A percentile compares a stretch with the other conserved stretches of the same genome.
Evolutionary conservation across 1,140 invertebrate species (phyloP).

Genomic region (Olivierus martensii): DNA sequence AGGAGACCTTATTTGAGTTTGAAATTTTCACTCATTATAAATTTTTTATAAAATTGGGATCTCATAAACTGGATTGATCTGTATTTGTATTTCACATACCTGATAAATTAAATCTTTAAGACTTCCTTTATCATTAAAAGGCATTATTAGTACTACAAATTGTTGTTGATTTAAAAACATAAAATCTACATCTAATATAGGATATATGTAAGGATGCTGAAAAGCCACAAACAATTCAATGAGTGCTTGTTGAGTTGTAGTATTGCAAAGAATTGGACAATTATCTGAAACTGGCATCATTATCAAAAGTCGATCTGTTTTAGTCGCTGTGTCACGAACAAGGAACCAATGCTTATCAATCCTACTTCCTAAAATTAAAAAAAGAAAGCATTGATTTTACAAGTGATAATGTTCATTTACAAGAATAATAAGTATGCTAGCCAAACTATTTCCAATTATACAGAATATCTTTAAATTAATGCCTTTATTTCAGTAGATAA

Average conservation of each 20-base stretch:
- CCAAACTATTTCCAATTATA: no score
- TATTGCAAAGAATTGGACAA: slow-evolving; percentile 36
- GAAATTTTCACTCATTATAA: no score
- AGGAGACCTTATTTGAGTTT: neutral
- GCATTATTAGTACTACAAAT: slow-evolving; percentile 54
- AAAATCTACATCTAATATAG: slow-evolving; percentile 65
- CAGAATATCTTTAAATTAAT: neutral
- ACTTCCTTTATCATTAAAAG: slow-evolving; percentile 65
- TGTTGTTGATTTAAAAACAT: slow-evolving; percentile 28
- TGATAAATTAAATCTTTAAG: slow-evolving; percentile 79
- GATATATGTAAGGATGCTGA: slow-evolving; percentile 83
- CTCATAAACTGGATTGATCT: neutral
- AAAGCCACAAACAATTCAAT: slow-evolving; percentile 67
- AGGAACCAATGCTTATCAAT: slow-evolving; percentile 80
- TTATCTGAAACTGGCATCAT: slow-evolving; percentile 48
- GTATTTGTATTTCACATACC: slow-evolving; percentile 35
- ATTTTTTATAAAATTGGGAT: neutral
- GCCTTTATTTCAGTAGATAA: neutral
- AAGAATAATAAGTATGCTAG: no score
- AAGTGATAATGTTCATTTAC: no score
- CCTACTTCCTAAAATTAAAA: slow-evolving; percentile 47
- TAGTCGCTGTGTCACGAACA: slow-evolving; percentile 58
- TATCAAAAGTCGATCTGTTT: slow-evolving; percentile 67
- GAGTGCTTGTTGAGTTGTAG: slow-evolving; percentile 44
- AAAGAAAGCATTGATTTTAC: slow-evolving; percentile 2